Conservation (phyloP, 2,888 invertebrate genomes). For the Pyrrhosoma nymphula region DNA sequence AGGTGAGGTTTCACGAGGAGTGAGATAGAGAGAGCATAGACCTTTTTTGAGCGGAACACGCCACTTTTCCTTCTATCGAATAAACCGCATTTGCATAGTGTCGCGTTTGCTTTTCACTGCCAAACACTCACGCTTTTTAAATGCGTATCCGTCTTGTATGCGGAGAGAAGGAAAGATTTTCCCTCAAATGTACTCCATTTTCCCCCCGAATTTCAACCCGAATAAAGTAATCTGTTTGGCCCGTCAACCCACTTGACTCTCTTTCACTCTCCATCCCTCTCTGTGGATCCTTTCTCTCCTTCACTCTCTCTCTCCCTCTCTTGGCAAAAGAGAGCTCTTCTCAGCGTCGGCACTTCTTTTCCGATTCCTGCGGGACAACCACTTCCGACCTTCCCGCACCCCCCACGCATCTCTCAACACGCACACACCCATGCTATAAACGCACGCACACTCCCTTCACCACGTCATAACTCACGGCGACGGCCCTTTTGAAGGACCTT, state of each 20-base stretch:
- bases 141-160: too few relatives aligned
- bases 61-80: not conserved
- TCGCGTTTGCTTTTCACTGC: not conserved
- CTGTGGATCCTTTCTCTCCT: not conserved
- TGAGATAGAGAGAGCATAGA: too few relatives aligned
- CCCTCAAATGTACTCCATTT: not conserved
- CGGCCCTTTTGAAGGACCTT: not conserved
- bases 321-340: not conserved
- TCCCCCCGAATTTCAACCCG: not conserved
- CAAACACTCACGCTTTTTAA: not conserved
- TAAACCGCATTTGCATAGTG: not conserved
- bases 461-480: not conserved
- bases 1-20: too few relatives aligned
- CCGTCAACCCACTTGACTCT: not conserved
- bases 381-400: not conserved
- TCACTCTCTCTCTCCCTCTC: not conserved
- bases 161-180: not conserved
- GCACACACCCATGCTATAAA: too few relatives aligned
- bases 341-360: too few relatives aligned
- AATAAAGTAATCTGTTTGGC: not conserved
- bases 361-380: too few relatives aligned
- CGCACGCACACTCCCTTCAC: too few relatives aligned
- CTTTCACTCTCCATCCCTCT: not conserved
- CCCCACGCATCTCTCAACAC: not conserved
- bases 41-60: too few relatives aligned